Conservation (phyloP, 2,797 vertebrate genomes). For the Acropternis orthonyx region DNA sequence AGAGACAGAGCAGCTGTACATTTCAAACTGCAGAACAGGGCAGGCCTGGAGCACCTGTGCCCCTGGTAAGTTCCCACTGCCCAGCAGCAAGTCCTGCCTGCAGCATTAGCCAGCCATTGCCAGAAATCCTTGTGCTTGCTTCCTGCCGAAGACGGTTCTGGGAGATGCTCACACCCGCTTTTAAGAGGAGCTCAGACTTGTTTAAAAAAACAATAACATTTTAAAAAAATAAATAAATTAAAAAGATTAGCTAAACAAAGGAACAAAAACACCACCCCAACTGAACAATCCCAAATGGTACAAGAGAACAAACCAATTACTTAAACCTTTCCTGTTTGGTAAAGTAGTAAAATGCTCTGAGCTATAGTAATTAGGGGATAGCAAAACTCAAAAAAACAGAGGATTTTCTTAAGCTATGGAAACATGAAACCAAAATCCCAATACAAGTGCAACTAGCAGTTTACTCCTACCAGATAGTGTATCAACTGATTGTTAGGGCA, state of each 20-base stretch:
- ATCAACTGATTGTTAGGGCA: conserved; percentile 57
- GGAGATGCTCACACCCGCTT: background rate
- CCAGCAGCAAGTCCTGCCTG: background rate
- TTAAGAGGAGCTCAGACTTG: background rate
- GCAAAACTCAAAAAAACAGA: conserved; percentile 30
- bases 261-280: background rate
- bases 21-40: background rate
- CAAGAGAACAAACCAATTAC: conserved; percentile 14
- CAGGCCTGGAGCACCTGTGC: background rate
- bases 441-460: conserved; percentile 59
- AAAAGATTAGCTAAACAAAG: background rate
- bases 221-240: background rate
- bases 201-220: background rate
- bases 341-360: conserved; percentile 20
- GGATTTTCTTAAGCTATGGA: conserved; percentile 49
- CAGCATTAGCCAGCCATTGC: background rate
- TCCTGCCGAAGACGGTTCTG: background rate
- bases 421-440: conserved; percentile 51
- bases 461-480: conserved; percentile 55
- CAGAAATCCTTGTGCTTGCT: background rate
- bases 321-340: conserved; percentile 3
- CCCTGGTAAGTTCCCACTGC: background rate
- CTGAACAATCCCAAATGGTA: background rate
- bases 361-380: conserved; percentile 25
- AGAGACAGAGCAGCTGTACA: background rate